Base-by-base conservation (phyloP, 2,113 vertebrate genomes). In the Artemisiospiza belli region DNA sequence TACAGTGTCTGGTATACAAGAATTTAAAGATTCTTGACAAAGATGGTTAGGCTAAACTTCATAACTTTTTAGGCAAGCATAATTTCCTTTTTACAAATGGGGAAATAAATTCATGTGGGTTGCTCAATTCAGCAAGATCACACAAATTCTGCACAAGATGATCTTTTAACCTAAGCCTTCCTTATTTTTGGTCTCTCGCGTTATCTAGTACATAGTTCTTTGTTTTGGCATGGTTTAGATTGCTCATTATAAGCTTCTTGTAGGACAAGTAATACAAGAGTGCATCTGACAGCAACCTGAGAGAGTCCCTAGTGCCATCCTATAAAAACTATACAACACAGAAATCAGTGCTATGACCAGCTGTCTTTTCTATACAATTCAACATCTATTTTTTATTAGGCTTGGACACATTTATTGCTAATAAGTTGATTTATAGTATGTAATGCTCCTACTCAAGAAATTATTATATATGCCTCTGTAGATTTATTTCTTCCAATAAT, bases 131-230 rank as follows among this genome's bases (percentile, higher is more conserved):
- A 49, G 14, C 4, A 64, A 52, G 19, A 68, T 73, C 16, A 31
- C 22, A 51, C 1, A 63, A 44, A 51, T 59, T 76, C 58, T 81
- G 11, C 23, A 67, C 41, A 80, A 39, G 30, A 18, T 41, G 6
- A 69, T 27, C 10, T 14, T 28, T 57, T 72, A 69, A 51, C 11
- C 17, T 66, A 66, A 82, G 9, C 2, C 63, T 41, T 67, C 17
- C 27, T 13, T 3, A 49, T 54, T 81, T 81, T 55, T 2, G 0
- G 9, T 52, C 18, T 89, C 74, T 13, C 0, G 0, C 55, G 15
- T 62, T 74, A 44, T 33, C 9, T 57, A 15, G 9, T 64, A 22
- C 5, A 23, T 31, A 17, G 6, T 33, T 68, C 22, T 73, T 68
- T 35, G 9, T 44, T 79, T 83, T 81, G 20, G 2, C 2, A 12